phyloP scores from a whole-genome alignment of 2,797 vertebrate genomes.

The Pantherophis alleghaniensis region DNA sequence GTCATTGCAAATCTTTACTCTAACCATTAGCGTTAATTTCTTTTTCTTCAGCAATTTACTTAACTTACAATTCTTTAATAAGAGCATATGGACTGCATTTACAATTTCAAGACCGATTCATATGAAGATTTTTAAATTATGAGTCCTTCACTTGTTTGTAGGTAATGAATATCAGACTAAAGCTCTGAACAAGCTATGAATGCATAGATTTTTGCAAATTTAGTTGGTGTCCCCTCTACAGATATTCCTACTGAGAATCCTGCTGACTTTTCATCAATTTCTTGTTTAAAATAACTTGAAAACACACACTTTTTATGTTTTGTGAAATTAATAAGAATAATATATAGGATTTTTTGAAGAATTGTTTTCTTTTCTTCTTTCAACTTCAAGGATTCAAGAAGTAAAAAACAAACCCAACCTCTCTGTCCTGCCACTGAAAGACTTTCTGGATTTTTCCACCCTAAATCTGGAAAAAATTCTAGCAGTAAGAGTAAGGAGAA shows the following conservation, averaged over 20 bases:
- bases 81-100: slow-evolving; percentile 29
- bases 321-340: background rate
- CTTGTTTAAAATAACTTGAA: background rate
- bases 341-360: background rate
- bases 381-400: background rate
- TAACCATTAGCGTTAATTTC: slow-evolving; percentile 53
- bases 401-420: background rate
- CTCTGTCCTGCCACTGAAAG: background rate
- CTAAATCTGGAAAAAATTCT: background rate
- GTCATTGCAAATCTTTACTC: slow-evolving; percentile 82
- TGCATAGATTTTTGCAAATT: background rate
- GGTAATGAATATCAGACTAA: slow-evolving; percentile 41
- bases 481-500: background rate
- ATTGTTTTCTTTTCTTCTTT: background rate
- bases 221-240: background rate
- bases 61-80: slow-evolving; percentile 44
- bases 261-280: background rate
- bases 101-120: slow-evolving; percentile 44
- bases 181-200: slow-evolving; percentile 44
- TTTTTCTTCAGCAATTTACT: slow-evolving; percentile 15
- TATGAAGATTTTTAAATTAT: slow-evolving; percentile 43
- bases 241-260: background rate
- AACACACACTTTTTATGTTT: background rate
- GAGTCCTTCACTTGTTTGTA: slow-evolving; percentile 38
- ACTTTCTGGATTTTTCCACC: background rate